A percentile compares a stretch with the other conserved stretches of the same genome.
Evolutionary conservation across 1,140 invertebrate species (phyloP).

Genomic region (Eriocheir sinensis): DNA sequence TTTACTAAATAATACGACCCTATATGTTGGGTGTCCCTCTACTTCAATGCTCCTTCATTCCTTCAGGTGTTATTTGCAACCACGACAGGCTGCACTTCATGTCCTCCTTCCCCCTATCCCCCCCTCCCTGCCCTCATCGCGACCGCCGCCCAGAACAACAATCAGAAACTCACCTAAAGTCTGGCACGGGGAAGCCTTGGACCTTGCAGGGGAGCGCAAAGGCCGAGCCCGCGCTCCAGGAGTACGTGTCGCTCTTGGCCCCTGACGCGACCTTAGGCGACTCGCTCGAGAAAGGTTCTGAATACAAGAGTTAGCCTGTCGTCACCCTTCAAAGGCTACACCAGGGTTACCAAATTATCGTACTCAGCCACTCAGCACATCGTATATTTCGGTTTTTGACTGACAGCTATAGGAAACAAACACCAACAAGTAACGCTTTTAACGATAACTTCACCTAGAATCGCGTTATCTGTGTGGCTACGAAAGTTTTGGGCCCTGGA

Average conservation of each 20-base stretch:
- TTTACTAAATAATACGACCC: no score
- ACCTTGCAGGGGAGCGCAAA: conserved; percentile 73
- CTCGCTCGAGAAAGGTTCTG: conserved; percentile 77
- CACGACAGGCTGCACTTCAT: not conserved
- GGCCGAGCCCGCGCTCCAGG: conserved; percentile 47
- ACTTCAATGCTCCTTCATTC: not conserved
- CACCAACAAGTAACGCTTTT: no score
- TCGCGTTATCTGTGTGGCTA: no score
- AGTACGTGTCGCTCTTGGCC: conserved; percentile 72
- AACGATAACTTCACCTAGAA: no score
- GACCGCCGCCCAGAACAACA: not conserved
- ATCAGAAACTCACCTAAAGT: conserved; percentile 69
- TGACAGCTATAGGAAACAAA: no score
- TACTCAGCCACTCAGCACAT: no score
- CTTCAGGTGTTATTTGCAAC: not conserved
- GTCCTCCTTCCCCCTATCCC: not conserved
- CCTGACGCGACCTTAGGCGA: conserved; percentile 72
- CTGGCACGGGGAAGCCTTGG: conserved; percentile 75
- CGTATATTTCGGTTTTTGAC: no score
- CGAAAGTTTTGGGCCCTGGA: no score
- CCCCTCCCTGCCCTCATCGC: not conserved
- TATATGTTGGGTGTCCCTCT: no score
- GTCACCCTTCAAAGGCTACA: not conserved
- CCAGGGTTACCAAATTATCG: no score
- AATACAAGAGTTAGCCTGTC: not conserved